phyloP scores from a whole-genome alignment of 2,113 vertebrate genomes.

The Himantopus leucocephalus region DNA sequence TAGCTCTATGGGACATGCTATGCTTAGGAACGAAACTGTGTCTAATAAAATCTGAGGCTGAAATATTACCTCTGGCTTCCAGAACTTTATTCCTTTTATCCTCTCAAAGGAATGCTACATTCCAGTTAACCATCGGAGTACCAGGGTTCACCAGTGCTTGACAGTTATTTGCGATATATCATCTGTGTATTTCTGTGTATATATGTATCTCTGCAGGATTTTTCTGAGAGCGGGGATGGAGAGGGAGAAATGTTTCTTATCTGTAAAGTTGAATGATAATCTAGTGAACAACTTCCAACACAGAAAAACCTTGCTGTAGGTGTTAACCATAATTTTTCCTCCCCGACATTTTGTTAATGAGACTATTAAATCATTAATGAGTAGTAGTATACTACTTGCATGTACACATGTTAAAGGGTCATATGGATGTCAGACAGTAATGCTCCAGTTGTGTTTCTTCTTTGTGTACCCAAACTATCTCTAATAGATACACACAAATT shows the following conservation, averaged over 20 bases:
- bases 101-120: constrained; percentile 45
- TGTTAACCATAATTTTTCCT: not conserved
- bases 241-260: not conserved
- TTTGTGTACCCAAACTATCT: not conserved
- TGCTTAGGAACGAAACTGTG: constrained; percentile 70
- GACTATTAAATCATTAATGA: not conserved
- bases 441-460: not conserved
- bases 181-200: not conserved
- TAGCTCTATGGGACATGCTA: constrained; percentile 58
- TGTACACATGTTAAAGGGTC: not conserved
- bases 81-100: constrained; percentile 65
- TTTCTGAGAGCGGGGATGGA: not conserved
- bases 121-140: constrained; percentile 53
- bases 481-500: not conserved
- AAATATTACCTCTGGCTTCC: constrained; percentile 74
- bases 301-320: not conserved
- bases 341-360: not conserved
- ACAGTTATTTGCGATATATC: not conserved
- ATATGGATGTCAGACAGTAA: not conserved
- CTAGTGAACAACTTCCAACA: not conserved
- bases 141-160: not conserved
- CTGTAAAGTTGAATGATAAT: not conserved
- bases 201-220: not conserved
- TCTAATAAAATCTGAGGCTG: constrained; percentile 74
- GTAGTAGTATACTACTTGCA: not conserved